Evolutionary conservation across 2,888 invertebrate species (phyloP).

Genomic region (Podotricha telesiphe): DNA sequence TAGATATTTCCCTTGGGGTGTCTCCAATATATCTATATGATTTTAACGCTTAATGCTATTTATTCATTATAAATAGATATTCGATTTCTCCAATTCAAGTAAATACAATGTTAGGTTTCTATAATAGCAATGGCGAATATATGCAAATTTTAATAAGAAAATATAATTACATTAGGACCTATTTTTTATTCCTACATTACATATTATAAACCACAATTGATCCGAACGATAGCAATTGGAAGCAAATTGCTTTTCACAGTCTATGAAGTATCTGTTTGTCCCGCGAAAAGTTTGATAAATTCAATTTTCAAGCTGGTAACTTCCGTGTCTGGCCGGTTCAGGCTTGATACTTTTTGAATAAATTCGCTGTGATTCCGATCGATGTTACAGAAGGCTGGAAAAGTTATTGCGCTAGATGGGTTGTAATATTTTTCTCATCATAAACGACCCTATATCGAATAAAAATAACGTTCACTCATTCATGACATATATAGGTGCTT

Average conservation of each 20-base stretch:
- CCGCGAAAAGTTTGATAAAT: conserved; percentile 79
- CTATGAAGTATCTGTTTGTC: conserved; percentile 79
- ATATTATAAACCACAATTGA: conserved; percentile 60
- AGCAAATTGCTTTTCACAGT: conserved; percentile 79
- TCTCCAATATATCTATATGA: conserved; percentile 7
- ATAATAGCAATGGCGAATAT: background rate
- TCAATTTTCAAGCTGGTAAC: conserved; percentile 77
- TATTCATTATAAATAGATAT: background rate
- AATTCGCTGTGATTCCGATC: conserved; percentile 71
- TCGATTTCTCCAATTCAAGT: background rate
- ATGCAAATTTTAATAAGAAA: background rate
- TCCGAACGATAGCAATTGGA: conserved; percentile 71
- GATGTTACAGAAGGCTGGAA: conserved; percentile 64
- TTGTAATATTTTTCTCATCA: conserved; percentile 38
- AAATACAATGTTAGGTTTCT: too few relatives aligned
- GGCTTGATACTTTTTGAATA: conserved; percentile 79
- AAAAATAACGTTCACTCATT: conserved; percentile 14
- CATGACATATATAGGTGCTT: conserved; percentile 10
- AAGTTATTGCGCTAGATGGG: conserved; percentile 45
- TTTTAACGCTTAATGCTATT: background rate
- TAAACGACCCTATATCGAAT: conserved; percentile 30
- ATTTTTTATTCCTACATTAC: conserved; percentile 47
- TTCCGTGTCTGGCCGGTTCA: conserved; percentile 74
- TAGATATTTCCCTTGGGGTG: conserved; percentile 28
- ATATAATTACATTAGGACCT: too few relatives aligned